These are phyloP conservation scores for Ophthalmotilapia sp. DNA, from an alignment of 2,113 vertebrate species.

Conservation along the genomic window DNA sequence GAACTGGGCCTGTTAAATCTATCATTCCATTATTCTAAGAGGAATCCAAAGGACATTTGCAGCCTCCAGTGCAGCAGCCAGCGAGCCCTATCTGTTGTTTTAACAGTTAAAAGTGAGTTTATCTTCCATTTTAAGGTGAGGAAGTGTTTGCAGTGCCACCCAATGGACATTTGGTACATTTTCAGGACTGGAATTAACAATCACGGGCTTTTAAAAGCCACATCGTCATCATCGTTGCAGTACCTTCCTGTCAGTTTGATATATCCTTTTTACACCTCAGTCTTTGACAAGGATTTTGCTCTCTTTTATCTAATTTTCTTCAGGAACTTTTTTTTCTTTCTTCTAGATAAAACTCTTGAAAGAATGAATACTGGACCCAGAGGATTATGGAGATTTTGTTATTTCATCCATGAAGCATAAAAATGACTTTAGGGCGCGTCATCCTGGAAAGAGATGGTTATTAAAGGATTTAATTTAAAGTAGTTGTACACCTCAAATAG, in stretches of 20 bases:
- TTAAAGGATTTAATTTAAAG: neutral
- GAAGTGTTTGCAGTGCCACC: constrained; percentile 47
- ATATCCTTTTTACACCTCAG: neutral
- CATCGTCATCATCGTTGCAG: neutral
- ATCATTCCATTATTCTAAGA: constrained; percentile 70
- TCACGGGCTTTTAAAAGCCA: neutral
- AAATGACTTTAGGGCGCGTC: neutral
- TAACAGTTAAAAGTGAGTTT: constrained; percentile 42
- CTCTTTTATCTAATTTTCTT: neutral
- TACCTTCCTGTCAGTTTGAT: neutral
- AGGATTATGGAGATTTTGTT: neutral
- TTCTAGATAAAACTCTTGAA: neutral
- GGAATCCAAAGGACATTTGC: constrained; percentile 51
- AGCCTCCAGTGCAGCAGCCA: constrained; percentile 41
- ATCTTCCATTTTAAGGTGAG: constrained; percentile 39
- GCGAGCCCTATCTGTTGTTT: constrained; percentile 42
- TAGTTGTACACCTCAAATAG: neutral
- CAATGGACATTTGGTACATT: constrained; percentile 15
- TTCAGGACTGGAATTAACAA: neutral
- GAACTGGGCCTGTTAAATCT: constrained; percentile 68
- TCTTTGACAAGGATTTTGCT: neutral
- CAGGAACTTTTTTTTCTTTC: neutral
- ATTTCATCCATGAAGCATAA: neutral
- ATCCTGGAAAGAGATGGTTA: neutral
- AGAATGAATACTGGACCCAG: neutral